Evolutionary conservation across 23 tunicate genomes (phyloP).

Genomic region (Halocynthia aurantium): DNA sequence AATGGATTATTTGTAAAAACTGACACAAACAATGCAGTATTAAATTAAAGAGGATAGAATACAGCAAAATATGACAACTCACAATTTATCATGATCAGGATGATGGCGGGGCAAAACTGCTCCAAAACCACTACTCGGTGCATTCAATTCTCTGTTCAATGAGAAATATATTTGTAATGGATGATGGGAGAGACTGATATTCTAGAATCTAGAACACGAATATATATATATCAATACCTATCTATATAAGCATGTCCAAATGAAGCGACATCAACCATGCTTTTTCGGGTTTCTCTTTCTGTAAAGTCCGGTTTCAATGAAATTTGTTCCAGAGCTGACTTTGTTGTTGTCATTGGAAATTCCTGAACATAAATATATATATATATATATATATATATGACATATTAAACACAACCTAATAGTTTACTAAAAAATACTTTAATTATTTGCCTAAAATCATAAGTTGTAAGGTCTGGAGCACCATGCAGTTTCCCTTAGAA

Average conservation of each 20-base stretch:
- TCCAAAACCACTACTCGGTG: conserved; percentile 42
- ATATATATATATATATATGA: no score
- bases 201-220: background rate
- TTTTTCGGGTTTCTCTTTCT: conserved; percentile 44
- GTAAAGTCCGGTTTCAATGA: conserved; percentile 43
- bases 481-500: no score
- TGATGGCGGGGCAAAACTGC: conserved; percentile 83
- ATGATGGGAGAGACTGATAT: background rate
- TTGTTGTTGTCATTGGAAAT: conserved; percentile 52
- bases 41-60: background rate
- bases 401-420: no score
- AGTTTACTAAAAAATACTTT: no score
- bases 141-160: conserved; percentile 5
- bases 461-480: no score
- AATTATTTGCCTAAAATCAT: no score
- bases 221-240: conserved; percentile 29
- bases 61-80: conserved; percentile 12
- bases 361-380: background rate
- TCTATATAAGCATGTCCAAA: conserved; percentile 58
- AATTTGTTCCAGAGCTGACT: conserved; percentile 63
- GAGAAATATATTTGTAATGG: background rate
- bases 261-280: conserved; percentile 59
- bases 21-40: no score
- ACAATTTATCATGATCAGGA: conserved; percentile 78
- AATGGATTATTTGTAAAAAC: no score